Evolutionary conservation across 2,113 vertebrate species (phyloP).

Genomic region (Syngnathoides biaculeatus): DNA sequence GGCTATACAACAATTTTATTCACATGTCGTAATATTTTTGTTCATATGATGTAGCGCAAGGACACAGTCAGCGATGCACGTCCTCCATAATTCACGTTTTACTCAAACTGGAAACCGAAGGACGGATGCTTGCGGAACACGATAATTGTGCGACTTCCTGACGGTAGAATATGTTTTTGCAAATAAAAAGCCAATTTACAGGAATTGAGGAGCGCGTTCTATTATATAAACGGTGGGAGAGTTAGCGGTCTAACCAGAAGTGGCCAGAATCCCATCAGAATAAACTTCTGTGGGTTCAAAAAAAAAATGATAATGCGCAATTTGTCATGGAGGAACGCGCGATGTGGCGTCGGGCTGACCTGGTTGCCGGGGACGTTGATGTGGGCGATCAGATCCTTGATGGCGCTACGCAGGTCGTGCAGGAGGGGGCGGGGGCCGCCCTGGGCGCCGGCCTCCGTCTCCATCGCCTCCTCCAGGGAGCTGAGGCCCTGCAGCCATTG

Average conservation of each 20-base stretch:
- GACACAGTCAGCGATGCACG: not conserved
- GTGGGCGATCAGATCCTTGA: constrained; percentile 80
- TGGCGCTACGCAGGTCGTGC: constrained; percentile 78
- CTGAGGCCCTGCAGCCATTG: constrained; percentile 83
- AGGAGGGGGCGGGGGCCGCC: constrained; percentile 75
- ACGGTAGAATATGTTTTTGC: not conserved
- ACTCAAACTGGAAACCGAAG: not conserved
- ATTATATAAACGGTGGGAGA: constrained; percentile 46
- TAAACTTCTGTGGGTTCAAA: constrained; percentile 22
- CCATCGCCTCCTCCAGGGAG: constrained; percentile 69
- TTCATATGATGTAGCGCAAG: not conserved
- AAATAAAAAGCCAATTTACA: constrained; percentile 35
- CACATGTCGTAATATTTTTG: not conserved
- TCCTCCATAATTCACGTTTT: not conserved
- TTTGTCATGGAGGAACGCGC: not conserved
- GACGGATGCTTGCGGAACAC: not conserved
- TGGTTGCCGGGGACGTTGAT: constrained; percentile 81
- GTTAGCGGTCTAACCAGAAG: constrained; percentile 49
- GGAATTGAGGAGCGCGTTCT: constrained; percentile 39
- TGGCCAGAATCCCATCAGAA: constrained; percentile 32
- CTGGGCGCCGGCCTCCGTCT: constrained; percentile 70
- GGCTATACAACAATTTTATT: not conserved
- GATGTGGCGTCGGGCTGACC: constrained; percentile 60
- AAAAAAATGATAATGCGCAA: constrained; percentile 4
- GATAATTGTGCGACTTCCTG: not conserved